phyloP scores from a whole-genome alignment of 1,140 invertebrate genomes.

The Halyomorpha halys region DNA sequence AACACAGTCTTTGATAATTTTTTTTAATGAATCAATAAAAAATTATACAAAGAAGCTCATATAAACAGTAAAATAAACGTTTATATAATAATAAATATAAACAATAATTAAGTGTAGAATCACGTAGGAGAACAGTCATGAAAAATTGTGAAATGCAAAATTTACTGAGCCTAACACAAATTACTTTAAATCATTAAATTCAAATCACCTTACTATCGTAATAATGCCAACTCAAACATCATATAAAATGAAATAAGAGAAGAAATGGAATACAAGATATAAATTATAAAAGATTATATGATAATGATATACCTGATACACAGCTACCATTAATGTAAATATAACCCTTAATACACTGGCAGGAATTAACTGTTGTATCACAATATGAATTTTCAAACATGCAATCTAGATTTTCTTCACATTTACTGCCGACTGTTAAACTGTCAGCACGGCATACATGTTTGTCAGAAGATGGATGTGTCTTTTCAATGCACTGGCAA shows the following conservation, averaged over 20 bases:
- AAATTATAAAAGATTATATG: not conserved
- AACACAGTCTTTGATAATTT: too few relatives aligned
- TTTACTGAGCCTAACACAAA: not conserved
- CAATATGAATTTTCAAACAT: conserved; percentile 25
- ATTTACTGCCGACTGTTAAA: conserved; percentile 27
- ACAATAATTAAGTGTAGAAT: too few relatives aligned
- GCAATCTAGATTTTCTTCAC: conserved; percentile 30
- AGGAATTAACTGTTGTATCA: conserved; percentile 15
- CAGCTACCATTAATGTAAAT: conserved; percentile 1
- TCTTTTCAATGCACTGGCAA: conserved; percentile 1
- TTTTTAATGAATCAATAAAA: too few relatives aligned
- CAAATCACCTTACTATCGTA: too few relatives aligned
- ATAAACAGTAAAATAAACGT: too few relatives aligned
- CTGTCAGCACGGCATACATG: conserved; percentile 23
- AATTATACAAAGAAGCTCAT: too few relatives aligned
- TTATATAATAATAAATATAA: too few relatives aligned
- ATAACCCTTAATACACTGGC: conserved; percentile 29
- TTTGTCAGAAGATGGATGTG: conserved; percentile 13
- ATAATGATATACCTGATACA: conserved; percentile 13
- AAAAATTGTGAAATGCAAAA: not conserved
- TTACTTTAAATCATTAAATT: not conserved
- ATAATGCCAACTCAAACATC: not conserved
- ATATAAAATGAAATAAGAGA: not conserved
- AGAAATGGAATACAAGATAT: not conserved
- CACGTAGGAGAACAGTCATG: too few relatives aligned